Evolutionary conservation across 2,888 invertebrate genomes (phyloP).

Genomic region (Oxycera nigricornis): DNA sequence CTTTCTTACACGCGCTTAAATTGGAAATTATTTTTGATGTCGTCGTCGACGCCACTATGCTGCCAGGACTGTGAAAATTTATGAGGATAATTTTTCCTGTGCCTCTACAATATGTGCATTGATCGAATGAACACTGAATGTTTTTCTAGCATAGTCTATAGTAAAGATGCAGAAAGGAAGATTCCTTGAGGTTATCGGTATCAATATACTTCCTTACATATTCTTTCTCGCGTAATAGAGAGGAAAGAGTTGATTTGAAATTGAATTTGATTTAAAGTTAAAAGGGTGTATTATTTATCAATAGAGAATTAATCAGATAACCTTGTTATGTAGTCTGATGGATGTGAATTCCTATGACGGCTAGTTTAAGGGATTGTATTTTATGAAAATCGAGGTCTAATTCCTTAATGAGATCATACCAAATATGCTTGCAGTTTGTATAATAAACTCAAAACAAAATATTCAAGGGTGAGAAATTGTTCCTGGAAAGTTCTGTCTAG

Average conservation of each 20-base stretch:
- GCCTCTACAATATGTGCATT: constrained; percentile 45
- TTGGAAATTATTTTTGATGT: constrained; percentile 44
- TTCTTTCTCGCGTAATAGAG: too few relatives aligned
- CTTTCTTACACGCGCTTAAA: constrained; percentile 18
- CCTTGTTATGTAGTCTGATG: too few relatives aligned
- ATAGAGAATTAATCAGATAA: too few relatives aligned
- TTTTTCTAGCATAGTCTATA: neutral
- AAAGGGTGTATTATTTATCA: too few relatives aligned
- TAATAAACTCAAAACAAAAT: too few relatives aligned
- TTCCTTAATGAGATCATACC: too few relatives aligned
- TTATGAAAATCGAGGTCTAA: too few relatives aligned
- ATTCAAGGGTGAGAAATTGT: too few relatives aligned
- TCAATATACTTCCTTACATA: neutral
- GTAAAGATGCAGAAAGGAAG: neutral
- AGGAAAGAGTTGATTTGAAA: neutral
- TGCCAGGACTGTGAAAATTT: constrained; percentile 34
- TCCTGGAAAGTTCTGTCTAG: too few relatives aligned
- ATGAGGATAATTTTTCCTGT: constrained; percentile 45
- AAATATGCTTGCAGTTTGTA: too few relatives aligned
- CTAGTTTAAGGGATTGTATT: too few relatives aligned
- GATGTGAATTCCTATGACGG: too few relatives aligned
- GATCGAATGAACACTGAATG: constrained; percentile 27
- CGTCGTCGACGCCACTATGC: neutral
- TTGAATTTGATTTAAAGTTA: neutral
- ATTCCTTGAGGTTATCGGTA: neutral